Percentiles rank a stretch among this genome's conserved stretches.
Conservation (phyloP, 2,888 invertebrate species). For the Polylopha cassiicola region DNA sequence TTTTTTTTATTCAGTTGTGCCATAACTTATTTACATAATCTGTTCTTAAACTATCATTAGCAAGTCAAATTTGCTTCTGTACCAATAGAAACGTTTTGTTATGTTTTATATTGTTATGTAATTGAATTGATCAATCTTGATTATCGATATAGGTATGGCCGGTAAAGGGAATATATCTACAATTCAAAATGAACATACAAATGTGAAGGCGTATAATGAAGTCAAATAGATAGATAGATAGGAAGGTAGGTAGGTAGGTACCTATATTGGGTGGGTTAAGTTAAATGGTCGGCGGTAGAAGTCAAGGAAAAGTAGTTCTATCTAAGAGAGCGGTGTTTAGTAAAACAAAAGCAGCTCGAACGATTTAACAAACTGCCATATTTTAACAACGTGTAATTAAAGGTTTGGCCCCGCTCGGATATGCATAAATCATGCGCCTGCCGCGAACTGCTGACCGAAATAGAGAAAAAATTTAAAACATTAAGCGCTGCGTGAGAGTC, state of each 20-base stretch:
- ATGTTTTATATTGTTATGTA: too few species aligned
- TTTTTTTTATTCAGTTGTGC: too few species aligned
- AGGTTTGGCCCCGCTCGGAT: constrained; percentile 74
- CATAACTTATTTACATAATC: too few species aligned
- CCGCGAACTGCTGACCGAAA: constrained; percentile 75
- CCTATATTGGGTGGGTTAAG: constrained; percentile 14
- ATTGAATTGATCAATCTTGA: too few species aligned
- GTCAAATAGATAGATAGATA: constrained; percentile 38
- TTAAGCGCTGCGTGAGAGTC: constrained; percentile 47
- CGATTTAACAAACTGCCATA: constrained; percentile 77
- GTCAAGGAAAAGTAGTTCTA: constrained; percentile 53
- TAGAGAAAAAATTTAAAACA: constrained; percentile 76
- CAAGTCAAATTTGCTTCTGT: too few species aligned
- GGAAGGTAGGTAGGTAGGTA: constrained; percentile 22
- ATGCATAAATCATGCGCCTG: constrained; percentile 76
- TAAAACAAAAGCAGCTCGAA: constrained; percentile 72
- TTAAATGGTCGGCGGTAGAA: constrained; percentile 39
- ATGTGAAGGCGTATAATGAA: constrained; percentile 25
- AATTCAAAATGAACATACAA: constrained; percentile 26
- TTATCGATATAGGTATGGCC: too few species aligned
- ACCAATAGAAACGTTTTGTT: too few species aligned
- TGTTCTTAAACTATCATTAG: too few species aligned
- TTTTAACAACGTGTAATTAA: constrained; percentile 78
- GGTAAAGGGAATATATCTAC: too few species aligned
- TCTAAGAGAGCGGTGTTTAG: constrained; percentile 61